Percentiles rank a stretch among this genome's conserved stretches.
Evolutionary conservation across 2,113 vertebrate species (phyloP).

Genomic region (Cathartes aura): DNA sequence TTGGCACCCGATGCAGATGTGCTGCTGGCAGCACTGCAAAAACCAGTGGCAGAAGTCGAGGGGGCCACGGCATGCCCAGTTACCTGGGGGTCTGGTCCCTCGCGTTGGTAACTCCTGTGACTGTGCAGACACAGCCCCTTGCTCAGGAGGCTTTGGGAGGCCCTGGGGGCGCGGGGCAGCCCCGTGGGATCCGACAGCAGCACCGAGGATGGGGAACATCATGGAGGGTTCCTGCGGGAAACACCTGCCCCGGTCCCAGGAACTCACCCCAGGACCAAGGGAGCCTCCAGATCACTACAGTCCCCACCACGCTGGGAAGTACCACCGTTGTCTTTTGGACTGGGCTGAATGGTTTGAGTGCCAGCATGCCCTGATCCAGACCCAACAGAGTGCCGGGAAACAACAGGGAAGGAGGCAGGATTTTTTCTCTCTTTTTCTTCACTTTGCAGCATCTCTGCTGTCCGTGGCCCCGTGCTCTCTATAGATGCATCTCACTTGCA

Average conservation of each 20-base stretch:
- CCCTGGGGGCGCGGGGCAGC: neutral
- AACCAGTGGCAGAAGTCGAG: neutral
- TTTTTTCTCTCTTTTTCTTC: neutral
- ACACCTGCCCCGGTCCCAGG: neutral
- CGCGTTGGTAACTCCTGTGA: rapidly evolving
- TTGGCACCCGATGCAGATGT: neutral
- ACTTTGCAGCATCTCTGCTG: neutral
- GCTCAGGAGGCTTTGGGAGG: neutral
- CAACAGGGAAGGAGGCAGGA: neutral
- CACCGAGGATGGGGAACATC: rapidly evolving
- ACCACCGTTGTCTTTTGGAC: neutral
- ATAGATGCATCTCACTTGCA: neutral
- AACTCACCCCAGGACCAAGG: too few species aligned
- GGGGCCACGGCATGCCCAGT: neutral
- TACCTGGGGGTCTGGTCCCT: neutral
- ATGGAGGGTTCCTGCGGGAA: neutral
- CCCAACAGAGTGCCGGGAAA: neutral
- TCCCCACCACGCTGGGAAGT: neutral
- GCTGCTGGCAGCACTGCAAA: neutral
- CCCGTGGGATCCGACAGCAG: neutral
- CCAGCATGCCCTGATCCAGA: neutral
- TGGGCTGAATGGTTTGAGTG: neutral
- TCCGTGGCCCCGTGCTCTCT: neutral
- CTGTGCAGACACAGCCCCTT: neutral
- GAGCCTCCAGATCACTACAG: too few species aligned